phyloP scores from a whole-genome alignment of 2,797 vertebrate species.

The Coendou prehensilis region DNA sequence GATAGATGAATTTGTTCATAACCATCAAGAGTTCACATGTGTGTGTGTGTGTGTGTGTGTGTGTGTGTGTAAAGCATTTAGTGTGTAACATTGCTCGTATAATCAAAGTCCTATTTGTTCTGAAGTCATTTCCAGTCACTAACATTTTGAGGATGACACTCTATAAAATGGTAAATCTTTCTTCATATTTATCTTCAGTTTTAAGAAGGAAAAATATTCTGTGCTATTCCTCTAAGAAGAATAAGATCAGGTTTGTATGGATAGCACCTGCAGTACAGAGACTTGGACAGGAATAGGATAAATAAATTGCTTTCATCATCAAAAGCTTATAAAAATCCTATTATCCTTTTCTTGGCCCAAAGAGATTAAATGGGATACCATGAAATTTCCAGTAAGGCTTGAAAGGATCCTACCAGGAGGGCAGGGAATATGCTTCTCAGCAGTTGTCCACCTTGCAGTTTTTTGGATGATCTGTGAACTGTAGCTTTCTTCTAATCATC shows the following conservation, averaged over 20 bases:
- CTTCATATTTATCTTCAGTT: not conserved
- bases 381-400: conserved; percentile 29
- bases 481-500: conserved; percentile 31
- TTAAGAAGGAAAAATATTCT: conserved; percentile 6
- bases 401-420: conserved; percentile 63
- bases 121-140: not conserved
- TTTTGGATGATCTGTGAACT: fast-evolving
- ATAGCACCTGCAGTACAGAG: not conserved
- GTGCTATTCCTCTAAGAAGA: conserved; percentile 15
- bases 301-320: not conserved
- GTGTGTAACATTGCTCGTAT: not conserved
- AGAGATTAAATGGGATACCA: not conserved
- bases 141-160: not conserved
- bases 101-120: not conserved
- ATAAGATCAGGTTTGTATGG: not conserved
- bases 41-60: not conserved
- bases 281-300: not conserved
- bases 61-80: not conserved
- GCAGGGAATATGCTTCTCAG: not conserved
- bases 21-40: not conserved
- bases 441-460: not conserved
- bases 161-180: not conserved
- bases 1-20: not conserved
- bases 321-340: not conserved
- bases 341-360: not conserved